These are phyloP conservation scores for Dynastes grantii DNA, from an alignment of 2,888 invertebrate species.

Conservation along the genomic window DNA sequence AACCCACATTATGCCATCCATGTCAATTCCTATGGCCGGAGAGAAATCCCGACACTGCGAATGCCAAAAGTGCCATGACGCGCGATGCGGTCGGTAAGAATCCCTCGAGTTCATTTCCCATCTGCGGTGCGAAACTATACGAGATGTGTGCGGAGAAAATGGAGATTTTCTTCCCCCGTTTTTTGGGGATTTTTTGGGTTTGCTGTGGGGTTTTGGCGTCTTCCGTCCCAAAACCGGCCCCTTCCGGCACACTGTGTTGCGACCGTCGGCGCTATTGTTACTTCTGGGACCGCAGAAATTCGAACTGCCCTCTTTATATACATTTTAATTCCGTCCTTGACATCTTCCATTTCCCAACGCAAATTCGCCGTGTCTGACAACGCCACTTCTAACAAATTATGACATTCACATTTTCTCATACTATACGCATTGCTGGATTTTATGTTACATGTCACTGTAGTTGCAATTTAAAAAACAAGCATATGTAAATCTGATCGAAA, in stretches of 20 bases:
- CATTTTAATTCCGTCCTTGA: slow-evolving; percentile 79
- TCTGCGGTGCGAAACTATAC: slow-evolving; percentile 69
- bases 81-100: slow-evolving; percentile 78
- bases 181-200: slow-evolving; percentile 1
- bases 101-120: slow-evolving; percentile 76
- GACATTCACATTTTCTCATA: slow-evolving; percentile 33
- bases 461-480: too few species aligned
- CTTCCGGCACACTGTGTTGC: slow-evolving; percentile 63
- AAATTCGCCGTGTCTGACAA: slow-evolving; percentile 45
- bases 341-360: slow-evolving; percentile 75
- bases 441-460: neutral
- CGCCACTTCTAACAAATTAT: slow-evolving; percentile 39
- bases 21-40: slow-evolving; percentile 83
- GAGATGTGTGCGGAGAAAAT: slow-evolving; percentile 74
- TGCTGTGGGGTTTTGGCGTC: slow-evolving; percentile 9
- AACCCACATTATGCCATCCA: slow-evolving; percentile 80
- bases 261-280: slow-evolving; percentile 20
- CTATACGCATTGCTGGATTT: neutral
- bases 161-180: slow-evolving; percentile 70
- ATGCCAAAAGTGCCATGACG: slow-evolving; percentile 43
- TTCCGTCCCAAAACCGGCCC: slow-evolving; percentile 30
- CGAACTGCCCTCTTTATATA: slow-evolving; percentile 68
- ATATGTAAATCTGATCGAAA: too few species aligned
- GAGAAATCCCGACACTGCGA: slow-evolving; percentile 61
- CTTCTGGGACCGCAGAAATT: slow-evolving; percentile 42